Percentiles rank a stretch among this genome's conserved stretches.
Conservation (phyloP, 1,140 invertebrate genomes). For the Heliconius melpomene region DNA sequence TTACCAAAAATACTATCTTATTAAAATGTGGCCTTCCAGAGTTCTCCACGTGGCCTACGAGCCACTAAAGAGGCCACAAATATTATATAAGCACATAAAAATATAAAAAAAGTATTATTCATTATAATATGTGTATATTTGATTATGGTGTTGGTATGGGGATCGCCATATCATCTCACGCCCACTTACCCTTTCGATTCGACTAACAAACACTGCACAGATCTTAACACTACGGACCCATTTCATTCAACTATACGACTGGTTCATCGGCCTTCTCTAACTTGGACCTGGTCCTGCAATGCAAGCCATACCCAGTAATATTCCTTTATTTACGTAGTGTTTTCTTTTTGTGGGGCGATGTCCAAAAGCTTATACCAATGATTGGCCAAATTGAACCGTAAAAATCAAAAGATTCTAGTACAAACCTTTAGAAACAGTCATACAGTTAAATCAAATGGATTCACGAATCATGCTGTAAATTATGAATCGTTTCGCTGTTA, state of each 20-base stretch:
- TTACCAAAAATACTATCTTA: conserved; percentile 41
- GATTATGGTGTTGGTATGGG: conserved; percentile 76
- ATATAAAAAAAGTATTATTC: conserved; percentile 47
- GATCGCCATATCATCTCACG: conserved; percentile 76
- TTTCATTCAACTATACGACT: conserved; percentile 59
- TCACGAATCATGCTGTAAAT: conserved; percentile 68
- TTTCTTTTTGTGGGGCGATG: neutral
- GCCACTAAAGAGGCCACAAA: conserved; percentile 55
- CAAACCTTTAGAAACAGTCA: conserved; percentile 38
- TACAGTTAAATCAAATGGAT: conserved; percentile 55
- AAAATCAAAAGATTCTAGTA: neutral
- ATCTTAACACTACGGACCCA: conserved; percentile 68
- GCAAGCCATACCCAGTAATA: neutral
- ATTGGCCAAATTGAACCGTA: neutral
- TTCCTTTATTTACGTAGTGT: neutral
- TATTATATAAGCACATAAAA: conserved; percentile 25
- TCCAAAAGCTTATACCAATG: neutral
- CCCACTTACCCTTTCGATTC: conserved; percentile 71
- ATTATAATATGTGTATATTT: conserved; percentile 67
- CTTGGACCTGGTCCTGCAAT: conserved; percentile 44
- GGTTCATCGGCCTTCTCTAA: conserved; percentile 30
- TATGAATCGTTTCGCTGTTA: conserved; percentile 70
- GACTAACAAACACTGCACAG: conserved; percentile 76
- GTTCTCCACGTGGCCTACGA: conserved; percentile 76
- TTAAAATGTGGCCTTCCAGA: conserved; percentile 78